phyloP scores from a whole-genome alignment of 2,888 invertebrate genomes.

The Leptopilina myrica region DNA sequence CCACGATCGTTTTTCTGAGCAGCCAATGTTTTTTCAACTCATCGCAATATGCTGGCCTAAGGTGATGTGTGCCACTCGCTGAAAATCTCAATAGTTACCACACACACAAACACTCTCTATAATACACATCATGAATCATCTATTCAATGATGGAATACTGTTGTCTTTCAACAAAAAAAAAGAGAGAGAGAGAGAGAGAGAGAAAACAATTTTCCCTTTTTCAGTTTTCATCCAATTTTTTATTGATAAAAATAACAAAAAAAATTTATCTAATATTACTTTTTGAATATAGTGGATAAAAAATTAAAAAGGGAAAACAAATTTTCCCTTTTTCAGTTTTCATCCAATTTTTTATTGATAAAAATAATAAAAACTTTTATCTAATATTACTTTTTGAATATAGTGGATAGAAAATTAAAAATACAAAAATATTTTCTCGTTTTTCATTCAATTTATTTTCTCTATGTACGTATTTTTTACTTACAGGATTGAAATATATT shows the following conservation, averaged over 20 bases:
- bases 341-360: no score
- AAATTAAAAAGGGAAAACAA: neutral
- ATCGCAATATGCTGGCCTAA: conserved; percentile 70
- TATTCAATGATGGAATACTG: conserved; percentile 9
- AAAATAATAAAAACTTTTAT: no score
- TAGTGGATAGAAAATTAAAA: no score
- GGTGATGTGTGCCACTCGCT: conserved; percentile 52
- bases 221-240: no score
- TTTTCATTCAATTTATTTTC: no score
- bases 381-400: no score
- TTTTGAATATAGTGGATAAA: no score
- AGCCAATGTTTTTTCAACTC: conserved; percentile 73
- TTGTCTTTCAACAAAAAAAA: neutral
- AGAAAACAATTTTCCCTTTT: neutral
- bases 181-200: neutral
- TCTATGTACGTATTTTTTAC: no score
- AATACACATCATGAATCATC: conserved; percentile 29
- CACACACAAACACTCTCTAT: neutral
- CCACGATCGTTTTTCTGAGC: conserved; percentile 67
- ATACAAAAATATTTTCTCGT: no score
- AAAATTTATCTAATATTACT: no score
- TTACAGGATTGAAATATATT: no score
- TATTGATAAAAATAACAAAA: no score
- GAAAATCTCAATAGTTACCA: conserved; percentile 57
- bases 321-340: neutral